phyloP scores from a whole-genome alignment of 2,797 vertebrate species.

The Todus mexicanus region DNA sequence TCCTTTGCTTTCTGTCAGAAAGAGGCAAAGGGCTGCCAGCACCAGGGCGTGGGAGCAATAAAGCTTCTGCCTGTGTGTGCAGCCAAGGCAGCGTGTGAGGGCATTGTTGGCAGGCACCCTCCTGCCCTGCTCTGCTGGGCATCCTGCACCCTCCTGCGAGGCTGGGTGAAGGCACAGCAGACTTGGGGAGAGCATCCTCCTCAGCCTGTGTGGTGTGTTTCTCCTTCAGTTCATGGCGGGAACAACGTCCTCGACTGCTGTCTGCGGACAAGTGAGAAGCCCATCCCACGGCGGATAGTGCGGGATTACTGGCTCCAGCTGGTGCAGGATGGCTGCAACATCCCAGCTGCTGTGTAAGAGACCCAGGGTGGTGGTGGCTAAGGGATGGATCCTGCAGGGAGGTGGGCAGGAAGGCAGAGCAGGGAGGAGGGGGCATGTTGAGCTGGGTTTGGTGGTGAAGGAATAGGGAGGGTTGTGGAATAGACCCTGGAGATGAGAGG shows the following conservation, averaged over 20 bases:
- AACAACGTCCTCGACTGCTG: conserved; percentile 72
- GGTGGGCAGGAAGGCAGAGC: background rate
- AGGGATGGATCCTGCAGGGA: accelerated
- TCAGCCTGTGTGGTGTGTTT: background rate
- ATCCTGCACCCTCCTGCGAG: accelerated
- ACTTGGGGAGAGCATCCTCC: background rate
- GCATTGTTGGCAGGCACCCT: background rate
- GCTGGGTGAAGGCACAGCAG: background rate
- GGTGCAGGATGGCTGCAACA: conserved; percentile 58
- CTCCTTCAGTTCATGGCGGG: background rate
- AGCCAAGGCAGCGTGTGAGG: accelerated
- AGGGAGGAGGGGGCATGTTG: background rate
- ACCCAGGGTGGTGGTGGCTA: background rate
- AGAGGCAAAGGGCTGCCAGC: background rate
- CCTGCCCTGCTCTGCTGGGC: accelerated
- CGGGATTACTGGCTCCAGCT: conserved; percentile 62
- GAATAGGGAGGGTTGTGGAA: background rate
- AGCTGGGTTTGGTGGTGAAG: background rate
- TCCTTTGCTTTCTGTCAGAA: background rate
- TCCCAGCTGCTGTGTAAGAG: conserved; percentile 66
- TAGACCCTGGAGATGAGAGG: background rate
- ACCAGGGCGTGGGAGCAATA: accelerated
- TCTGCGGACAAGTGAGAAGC: background rate
- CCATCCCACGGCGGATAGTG: conserved; percentile 48
- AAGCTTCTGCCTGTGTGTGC: background rate